A percentile compares a stretch with the other conserved stretches of the same genome.
These are phyloP conservation scores for Synanthedon formicaeformis DNA, from an alignment of 2,888 invertebrate genomes.

Conservation along the genomic window DNA sequence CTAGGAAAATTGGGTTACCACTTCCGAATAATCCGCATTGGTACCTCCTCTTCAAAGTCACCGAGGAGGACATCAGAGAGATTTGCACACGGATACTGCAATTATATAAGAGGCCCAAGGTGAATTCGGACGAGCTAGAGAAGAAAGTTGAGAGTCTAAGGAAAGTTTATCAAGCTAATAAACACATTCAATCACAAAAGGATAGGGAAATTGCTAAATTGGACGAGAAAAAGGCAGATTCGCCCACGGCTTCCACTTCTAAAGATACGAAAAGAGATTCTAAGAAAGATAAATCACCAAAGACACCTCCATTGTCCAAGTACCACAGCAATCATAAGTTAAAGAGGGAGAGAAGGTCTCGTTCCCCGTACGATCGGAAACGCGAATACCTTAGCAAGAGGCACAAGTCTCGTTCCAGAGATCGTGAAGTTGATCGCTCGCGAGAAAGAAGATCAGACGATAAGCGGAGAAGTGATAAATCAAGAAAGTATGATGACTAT, in stretches of 20 bases:
- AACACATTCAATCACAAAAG: slow-evolving; percentile 48
- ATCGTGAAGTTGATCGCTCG: slow-evolving; percentile 49
- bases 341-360: slow-evolving; percentile 55
- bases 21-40: slow-evolving; percentile 90
- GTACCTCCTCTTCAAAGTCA: slow-evolving; percentile 88
- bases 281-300: slow-evolving; percentile 61
- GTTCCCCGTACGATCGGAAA: slow-evolving; percentile 63
- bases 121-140: slow-evolving; percentile 67
- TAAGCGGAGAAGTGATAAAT: slow-evolving; percentile 31
- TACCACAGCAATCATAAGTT: slow-evolving; percentile 57
- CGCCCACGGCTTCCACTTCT: slow-evolving; percentile 56
- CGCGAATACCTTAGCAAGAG: slow-evolving; percentile 57
- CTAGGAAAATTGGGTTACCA: slow-evolving; percentile 86
- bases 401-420: slow-evolving; percentile 58
- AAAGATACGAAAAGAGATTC: slow-evolving; percentile 53
- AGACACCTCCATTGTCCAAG: slow-evolving; percentile 62
- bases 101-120: slow-evolving; percentile 86
- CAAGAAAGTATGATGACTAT: slow-evolving; percentile 63
- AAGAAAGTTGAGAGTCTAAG: slow-evolving; percentile 47
- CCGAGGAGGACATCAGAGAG: slow-evolving; percentile 85
- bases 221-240: slow-evolving; percentile 54
- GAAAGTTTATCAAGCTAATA: slow-evolving; percentile 60
- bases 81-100: slow-evolving; percentile 86
- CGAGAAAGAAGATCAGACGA: slow-evolving; percentile 53
- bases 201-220: slow-evolving; percentile 44